Base-by-base conservation (phyloP, 2,888 invertebrate genomes). In the Melinopterus prodromus region DNA sequence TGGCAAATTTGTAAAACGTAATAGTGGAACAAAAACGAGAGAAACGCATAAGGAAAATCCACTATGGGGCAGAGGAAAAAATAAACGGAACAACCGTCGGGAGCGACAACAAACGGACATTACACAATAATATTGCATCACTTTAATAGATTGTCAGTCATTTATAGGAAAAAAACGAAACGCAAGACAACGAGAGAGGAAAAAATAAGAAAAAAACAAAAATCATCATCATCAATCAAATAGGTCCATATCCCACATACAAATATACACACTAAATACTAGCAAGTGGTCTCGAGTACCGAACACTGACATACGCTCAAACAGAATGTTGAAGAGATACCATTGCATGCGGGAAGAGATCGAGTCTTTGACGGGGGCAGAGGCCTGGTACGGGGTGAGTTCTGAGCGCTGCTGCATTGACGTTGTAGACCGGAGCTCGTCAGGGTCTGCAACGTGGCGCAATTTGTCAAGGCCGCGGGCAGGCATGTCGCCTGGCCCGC, bases 401-500 rank as follows among this genome's bases (percentile, higher is more conserved):
- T 85, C 78, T 84, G 84, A 80, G 85, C 86, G 82, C 85, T 85
- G 80, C 84, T 83, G 82, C 85, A 84, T 76, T 85, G 84, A 71
- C 85, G 84, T 78, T 86, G 70, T 16, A 7, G 16, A 26, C 35
- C 26, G 26, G 16, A 35, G 5, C 12, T 12, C 35, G 84, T 84
- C 53, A 85, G 83, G 76, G 83, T 84, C 74, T 84, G 84, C 77
- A 85, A 81, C 69, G 85, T 84, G 70, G 83, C 81, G 80, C 85
- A 85, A 76, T 84, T 84, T 78, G 85, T 79, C 84, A 83, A 78
- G 16, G 16, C 16, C 7, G 71, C n/a, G 36, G 74, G 74, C 53
- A 7, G 53, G 37, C 36, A 74, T 15, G 82, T 84, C 80, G 85
- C 84, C 88, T 87, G 91, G 92, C 93, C 93, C 92, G 92, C 92